Evolutionary conservation across 1,140 invertebrate species (phyloP).

Genomic region (Nasonia giraulti): DNA sequence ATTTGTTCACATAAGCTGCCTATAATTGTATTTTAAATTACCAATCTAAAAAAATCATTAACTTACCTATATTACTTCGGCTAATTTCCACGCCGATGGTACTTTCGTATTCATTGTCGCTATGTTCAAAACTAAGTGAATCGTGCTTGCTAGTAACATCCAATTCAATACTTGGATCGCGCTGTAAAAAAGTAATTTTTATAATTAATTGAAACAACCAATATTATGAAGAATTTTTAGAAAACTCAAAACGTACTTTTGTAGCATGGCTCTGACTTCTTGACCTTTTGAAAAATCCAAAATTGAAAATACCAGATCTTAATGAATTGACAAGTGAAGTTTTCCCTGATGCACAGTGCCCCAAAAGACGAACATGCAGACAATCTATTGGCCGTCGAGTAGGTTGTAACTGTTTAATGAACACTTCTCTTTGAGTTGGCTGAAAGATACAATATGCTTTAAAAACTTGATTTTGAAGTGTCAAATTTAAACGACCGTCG

Average conservation of each 20-base stretch:
- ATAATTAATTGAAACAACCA: conserved; percentile 21
- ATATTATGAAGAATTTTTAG: conserved; percentile 12
- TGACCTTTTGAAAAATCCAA: conserved; percentile 78
- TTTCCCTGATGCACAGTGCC: conserved; percentile 86
- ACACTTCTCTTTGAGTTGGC: conserved; percentile 76
- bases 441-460: conserved; percentile 44
- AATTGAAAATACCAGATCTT: conserved; percentile 80
- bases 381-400: conserved; percentile 79
- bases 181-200: conserved; percentile 54
- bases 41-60: not conserved
- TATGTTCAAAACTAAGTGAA: conserved; percentile 79
- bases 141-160: conserved; percentile 79
- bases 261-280: conserved; percentile 70
- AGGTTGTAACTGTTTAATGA: conserved; percentile 83
- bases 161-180: conserved; percentile 77
- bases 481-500: conserved; percentile 16
- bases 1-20: not conserved
- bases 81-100: conserved; percentile 71
- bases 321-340: conserved; percentile 83
- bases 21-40: not conserved
- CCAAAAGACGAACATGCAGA: conserved; percentile 86
- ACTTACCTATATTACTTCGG: conserved; percentile 68
- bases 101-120: conserved; percentile 72
- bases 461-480: not conserved
- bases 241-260: conserved; percentile 60